phyloP scores from a whole-genome alignment of 1,140 invertebrate genomes.

The Zaprionus nigranus region DNA sequence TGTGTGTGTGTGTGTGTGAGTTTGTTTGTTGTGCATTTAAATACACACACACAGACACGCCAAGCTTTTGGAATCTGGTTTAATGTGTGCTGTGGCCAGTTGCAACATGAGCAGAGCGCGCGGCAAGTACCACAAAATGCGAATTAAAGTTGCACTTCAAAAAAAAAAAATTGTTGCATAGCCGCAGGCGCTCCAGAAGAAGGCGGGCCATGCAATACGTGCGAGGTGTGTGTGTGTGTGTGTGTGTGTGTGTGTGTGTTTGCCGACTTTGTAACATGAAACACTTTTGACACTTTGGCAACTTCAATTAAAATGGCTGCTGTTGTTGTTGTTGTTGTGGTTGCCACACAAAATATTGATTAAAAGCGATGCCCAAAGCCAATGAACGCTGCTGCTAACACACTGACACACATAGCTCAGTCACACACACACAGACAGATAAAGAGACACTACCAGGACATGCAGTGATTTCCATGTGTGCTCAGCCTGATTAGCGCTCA shows the following conservation, averaged over 20 bases:
- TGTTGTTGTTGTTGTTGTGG: slow-evolving; percentile 4
- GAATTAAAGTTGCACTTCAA: slow-evolving; percentile 22
- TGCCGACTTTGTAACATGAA: slow-evolving; percentile 24
- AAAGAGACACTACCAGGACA: not conserved
- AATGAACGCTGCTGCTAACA: slow-evolving; percentile 44
- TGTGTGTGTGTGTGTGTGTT: slow-evolving; percentile 10
- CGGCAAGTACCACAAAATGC: slow-evolving; percentile 15
- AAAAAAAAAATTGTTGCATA: slow-evolving; percentile 31
- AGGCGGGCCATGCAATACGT: not conserved
- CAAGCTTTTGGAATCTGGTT: not conserved
- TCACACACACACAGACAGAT: not conserved
- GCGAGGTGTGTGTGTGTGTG: not conserved
- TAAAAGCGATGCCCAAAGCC: slow-evolving; percentile 55
- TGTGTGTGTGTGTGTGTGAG: not conserved
- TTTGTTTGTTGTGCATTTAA: slow-evolving; percentile 8
- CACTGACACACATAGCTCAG: slow-evolving; percentile 54
- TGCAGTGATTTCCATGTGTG: slow-evolving; percentile 22
- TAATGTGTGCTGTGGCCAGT: slow-evolving; percentile 10
- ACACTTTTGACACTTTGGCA: slow-evolving; percentile 44
- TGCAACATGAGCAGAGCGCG: slow-evolving; percentile 1
- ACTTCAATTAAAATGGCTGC: slow-evolving; percentile 47
- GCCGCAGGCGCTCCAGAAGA: slow-evolving; percentile 3
- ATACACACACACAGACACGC: slow-evolving; percentile 6
- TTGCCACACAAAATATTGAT: slow-evolving; percentile 62
- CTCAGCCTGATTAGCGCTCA: slow-evolving; percentile 37